Percentiles rank a stretch among this genome's conserved stretches.
Evolutionary conservation across 1,140 invertebrate species (phyloP).

Genomic region (Homalodisca vitripennis): DNA sequence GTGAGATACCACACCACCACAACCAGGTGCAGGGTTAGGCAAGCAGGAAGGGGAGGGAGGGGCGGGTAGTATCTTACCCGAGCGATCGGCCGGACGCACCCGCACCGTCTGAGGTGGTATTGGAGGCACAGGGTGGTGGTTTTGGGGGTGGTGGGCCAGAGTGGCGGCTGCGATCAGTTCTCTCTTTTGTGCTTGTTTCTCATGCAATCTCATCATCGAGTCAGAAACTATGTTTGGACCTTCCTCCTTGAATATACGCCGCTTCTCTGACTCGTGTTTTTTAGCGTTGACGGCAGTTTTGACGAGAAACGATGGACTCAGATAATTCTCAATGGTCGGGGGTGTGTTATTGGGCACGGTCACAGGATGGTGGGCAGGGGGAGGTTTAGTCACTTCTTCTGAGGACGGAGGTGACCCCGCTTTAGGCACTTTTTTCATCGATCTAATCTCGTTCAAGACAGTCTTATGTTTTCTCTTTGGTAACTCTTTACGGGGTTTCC

Average conservation of each 20-base stretch:
- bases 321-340: constrained; percentile 38
- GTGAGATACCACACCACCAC: constrained; percentile 12
- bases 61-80: constrained; percentile 28
- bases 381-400: neutral
- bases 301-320: constrained; percentile 63
- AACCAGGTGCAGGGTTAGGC: constrained; percentile 22
- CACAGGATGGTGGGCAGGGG: neutral
- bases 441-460: neutral
- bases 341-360: too few species aligned
- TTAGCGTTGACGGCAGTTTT: constrained; percentile 64
- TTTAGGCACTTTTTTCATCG: constrained; percentile 24
- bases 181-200: constrained; percentile 38
- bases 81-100: constrained; percentile 28
- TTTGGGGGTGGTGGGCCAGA: constrained; percentile 43
- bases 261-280: constrained; percentile 54
- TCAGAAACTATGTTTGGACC: constrained; percentile 17
- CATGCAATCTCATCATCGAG: neutral
- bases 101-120: constrained; percentile 23
- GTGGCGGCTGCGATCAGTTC: constrained; percentile 41
- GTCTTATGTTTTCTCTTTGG: constrained; percentile 21
- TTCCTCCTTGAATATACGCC: constrained; percentile 34
- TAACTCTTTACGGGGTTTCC: constrained; percentile 17
- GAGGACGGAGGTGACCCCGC: neutral
- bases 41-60: constrained; percentile 18
- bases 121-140: constrained; percentile 26